Evolutionary conservation across 2,797 vertebrate genomes (phyloP), one percentile per base, ranked within the genome.

Genomic region (Enteromius treurensis): DNA sequence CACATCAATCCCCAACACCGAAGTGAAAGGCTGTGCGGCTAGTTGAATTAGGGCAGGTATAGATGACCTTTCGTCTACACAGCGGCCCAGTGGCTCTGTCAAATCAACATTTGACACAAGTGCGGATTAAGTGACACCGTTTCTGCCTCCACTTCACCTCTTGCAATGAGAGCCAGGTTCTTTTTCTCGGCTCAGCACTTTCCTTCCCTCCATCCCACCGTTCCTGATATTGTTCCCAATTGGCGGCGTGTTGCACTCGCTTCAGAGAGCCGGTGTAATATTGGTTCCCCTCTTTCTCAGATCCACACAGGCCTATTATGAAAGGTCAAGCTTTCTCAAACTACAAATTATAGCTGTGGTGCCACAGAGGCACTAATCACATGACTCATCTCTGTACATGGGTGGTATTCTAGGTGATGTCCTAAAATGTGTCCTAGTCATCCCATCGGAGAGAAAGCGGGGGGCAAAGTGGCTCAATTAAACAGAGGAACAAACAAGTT

Each of bases 401-500:
- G 70, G 77, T 67, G 75, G 69, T 49, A 69, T 79, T 73, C 68
- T 84, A 51, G 74, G 84, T 42, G 45, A 75, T 83, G 82, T 71
- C 84, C 75, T 77, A 84, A 76, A 73, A 80, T 76, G 80, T 45
- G 45, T 64, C 75, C 75, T 40, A 85, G 34, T 80, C 81, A 64
- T 71, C 58, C 55, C 79, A 77, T 21, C 51, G 86, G 87, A 91
- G 91, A 91, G 84, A 90, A 88, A 92, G 89, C 3, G 19, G 70
- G 42, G 67, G 42, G 29, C 32, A 71, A 62, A 64, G 19, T 40
- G 49, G 55, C 71, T 91, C 88, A 88, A 92, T 93, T 94, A 91
- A 94, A 93, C 91, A 86, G 89, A 88, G 90, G 86, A 92, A 93
- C 90, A 94, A 95, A 93, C 90, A 92, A 92, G 91, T 93, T 91